phyloP scores from a whole-genome alignment of 2,797 vertebrate genomes.

The Cetoscarus ocellatus region DNA sequence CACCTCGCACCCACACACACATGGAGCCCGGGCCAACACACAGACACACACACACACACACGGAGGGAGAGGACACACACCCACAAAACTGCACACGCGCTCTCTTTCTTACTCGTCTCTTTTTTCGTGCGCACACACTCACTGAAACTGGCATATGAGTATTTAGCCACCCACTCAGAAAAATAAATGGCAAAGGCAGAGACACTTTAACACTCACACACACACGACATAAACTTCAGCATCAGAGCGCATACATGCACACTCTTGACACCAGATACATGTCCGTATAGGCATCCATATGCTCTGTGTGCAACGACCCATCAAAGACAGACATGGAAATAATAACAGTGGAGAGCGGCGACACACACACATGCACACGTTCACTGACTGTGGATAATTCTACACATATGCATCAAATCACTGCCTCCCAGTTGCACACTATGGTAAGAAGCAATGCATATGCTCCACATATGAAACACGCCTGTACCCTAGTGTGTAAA shows the following conservation, averaged over 20 bases:
- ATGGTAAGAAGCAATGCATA: slow-evolving; percentile 56
- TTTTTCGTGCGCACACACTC: slow-evolving; percentile 27
- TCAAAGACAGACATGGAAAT: slow-evolving; percentile 81
- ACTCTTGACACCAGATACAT: slow-evolving; percentile 74
- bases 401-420: slow-evolving; percentile 79
- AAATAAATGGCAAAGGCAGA: slow-evolving; percentile 75
- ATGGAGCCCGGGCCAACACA: slow-evolving; percentile 77
- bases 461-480: slow-evolving; percentile 63
- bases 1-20: slow-evolving; percentile 86
- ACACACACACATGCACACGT: slow-evolving; percentile 44
- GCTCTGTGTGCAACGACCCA: slow-evolving; percentile 77
- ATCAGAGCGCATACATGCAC: slow-evolving; percentile 21
- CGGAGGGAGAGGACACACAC: slow-evolving; percentile 44
- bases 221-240: slow-evolving; percentile 45
- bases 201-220: slow-evolving; percentile 46
- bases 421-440: slow-evolving; percentile 56
- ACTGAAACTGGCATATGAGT: slow-evolving; percentile 70
- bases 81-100: slow-evolving; percentile 35
- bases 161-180: slow-evolving; percentile 81
- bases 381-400: slow-evolving; percentile 73
- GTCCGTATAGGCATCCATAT: slow-evolving; percentile 75
- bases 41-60: slow-evolving; percentile 39
- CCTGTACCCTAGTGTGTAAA: slow-evolving; percentile 52
- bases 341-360: slow-evolving; percentile 77
- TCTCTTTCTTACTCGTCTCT: slow-evolving; percentile 13